Percentiles rank a stretch among this genome's conserved stretches.
Conservation (phyloP, 2,888 invertebrate species). For the Apodemia mormo region DNA sequence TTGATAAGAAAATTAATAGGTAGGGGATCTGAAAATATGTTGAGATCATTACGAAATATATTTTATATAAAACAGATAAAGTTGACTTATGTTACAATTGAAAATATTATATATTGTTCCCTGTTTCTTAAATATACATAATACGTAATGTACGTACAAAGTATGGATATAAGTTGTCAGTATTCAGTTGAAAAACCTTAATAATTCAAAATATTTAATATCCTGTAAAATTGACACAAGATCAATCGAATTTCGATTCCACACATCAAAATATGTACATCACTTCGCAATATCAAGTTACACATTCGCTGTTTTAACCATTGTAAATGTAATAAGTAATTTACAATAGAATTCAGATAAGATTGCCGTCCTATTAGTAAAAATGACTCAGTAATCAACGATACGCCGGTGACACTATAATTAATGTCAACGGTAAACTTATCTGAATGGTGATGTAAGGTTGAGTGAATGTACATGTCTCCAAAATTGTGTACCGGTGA, state of each 20-base stretch:
- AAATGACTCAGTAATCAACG: not conserved
- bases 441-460: not conserved
- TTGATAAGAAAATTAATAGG: too few relatives aligned
- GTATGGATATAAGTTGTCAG: not conserved
- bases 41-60: too few relatives aligned
- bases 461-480: not conserved
- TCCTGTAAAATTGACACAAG: conserved; percentile 14
- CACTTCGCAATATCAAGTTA: not conserved
- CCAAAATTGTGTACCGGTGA: conserved; percentile 1
- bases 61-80: not conserved
- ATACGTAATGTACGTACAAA: not conserved
- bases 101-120: not conserved
- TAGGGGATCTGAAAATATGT: too few relatives aligned
- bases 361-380: not conserved
- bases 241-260: conserved; percentile 25
- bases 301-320: not conserved
- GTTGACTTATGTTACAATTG: too few relatives aligned
- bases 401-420: not conserved
- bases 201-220: not conserved
- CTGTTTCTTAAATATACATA: not conserved
- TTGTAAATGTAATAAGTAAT: not conserved
- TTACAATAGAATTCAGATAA: not conserved
- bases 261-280: conserved; percentile 5
- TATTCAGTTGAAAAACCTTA: not conserved
- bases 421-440: not conserved